phyloP scores from a whole-genome alignment of 2,888 invertebrate genomes.

The Cryptocephalus primarius region DNA sequence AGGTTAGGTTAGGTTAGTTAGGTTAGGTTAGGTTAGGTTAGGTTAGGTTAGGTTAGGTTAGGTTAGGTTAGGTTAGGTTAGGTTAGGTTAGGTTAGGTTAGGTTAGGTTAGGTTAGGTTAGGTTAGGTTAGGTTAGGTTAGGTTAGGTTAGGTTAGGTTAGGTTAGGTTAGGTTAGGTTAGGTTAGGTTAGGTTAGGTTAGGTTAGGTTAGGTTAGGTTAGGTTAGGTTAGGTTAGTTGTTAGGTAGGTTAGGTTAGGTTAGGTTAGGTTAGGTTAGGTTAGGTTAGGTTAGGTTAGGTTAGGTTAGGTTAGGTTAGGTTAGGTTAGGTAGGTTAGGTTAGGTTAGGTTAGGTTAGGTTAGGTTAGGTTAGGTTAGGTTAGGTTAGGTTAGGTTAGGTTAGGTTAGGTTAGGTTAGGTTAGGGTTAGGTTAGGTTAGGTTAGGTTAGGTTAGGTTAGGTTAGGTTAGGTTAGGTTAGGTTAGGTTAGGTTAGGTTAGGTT shows the following conservation, averaged over 20 bases:
- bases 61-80: slow-evolving; percentile 2
- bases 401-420: slow-evolving; percentile 14
- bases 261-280: slow-evolving; percentile 1
- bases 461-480: slow-evolving; percentile 9
- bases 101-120: slow-evolving; percentile 6
- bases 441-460: slow-evolving; percentile 13
- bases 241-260: slow-evolving; percentile 1
- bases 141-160: slow-evolving; percentile 2
- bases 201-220: neutral
- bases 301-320: slow-evolving; percentile 9
- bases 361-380: slow-evolving; percentile 14
- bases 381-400: slow-evolving; percentile 13
- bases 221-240: slow-evolving; percentile 2
- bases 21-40: slow-evolving; percentile 4
- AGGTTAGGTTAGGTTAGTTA: slow-evolving; percentile 4
- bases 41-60: slow-evolving; percentile 3
- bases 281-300: slow-evolving; percentile 1
- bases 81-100: slow-evolving; percentile 3
- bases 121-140: slow-evolving; percentile 19
- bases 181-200: neutral
- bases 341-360: slow-evolving; percentile 14
- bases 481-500: slow-evolving; percentile 14
- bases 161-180: neutral
- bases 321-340: slow-evolving; percentile 13
- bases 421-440: slow-evolving; percentile 14